Conservation (phyloP, 2,888 invertebrate species). For the Lordiphosa fenestrarum region DNA sequence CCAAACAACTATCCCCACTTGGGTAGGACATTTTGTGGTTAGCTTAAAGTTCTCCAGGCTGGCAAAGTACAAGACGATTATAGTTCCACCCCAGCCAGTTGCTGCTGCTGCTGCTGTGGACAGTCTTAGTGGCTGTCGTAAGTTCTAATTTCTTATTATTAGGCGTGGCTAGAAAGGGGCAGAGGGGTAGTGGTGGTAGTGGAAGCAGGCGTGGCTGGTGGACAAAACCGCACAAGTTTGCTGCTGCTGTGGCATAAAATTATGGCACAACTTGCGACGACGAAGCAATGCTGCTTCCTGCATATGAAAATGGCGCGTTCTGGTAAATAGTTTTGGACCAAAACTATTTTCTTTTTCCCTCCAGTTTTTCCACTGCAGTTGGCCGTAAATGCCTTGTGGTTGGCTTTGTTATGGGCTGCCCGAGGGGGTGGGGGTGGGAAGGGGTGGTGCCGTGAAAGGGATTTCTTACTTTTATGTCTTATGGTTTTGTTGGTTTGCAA, state of each 20-base stretch:
- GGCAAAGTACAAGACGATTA: conserved; percentile 62
- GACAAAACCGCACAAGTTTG: conserved; percentile 57
- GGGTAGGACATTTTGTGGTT: conserved; percentile 53
- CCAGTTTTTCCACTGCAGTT: conserved; percentile 6
- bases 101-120: conserved; percentile 49
- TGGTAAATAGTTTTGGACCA: conserved; percentile 60
- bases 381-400: conserved; percentile 39
- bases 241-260: conserved; percentile 65
- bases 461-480: conserved; percentile 48
- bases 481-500: conserved; percentile 38
- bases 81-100: conserved; percentile 20
- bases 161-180: conserved; percentile 48
- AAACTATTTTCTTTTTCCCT: conserved; percentile 54
- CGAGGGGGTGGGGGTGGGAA: neutral
- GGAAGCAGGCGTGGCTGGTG: conserved; percentile 4
- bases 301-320: conserved; percentile 66
- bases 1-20: conserved; percentile 22
- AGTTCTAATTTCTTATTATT: conserved; percentile 76
- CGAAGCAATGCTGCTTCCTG: conserved; percentile 32
- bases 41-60: conserved; percentile 49
- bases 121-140: conserved; percentile 72
- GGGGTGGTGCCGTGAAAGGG: neutral
- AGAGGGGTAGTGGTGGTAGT: no score
- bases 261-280: conserved; percentile 65
- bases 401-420: conserved; percentile 55